Percentiles rank a stretch among this genome's conserved stretches.
Evolutionary conservation across 2,113 vertebrate species (phyloP).

Genomic region (Actenoides hombroni): DNA sequence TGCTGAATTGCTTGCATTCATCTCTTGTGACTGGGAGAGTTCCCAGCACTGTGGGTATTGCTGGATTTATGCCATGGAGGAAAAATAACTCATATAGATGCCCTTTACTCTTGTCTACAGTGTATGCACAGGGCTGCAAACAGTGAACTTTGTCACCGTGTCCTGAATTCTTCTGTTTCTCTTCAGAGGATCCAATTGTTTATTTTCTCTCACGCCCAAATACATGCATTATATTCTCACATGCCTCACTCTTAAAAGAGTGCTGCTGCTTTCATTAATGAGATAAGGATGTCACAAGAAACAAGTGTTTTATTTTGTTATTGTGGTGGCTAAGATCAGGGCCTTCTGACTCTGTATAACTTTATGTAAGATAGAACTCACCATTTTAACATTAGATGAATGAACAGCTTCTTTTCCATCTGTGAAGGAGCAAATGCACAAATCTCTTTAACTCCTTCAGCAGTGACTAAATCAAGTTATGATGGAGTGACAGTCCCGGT

Average conservation of each 20-base stretch:
- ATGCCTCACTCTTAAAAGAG: neutral
- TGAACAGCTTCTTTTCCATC: neutral
- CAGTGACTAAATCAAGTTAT: neutral
- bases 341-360: neutral
- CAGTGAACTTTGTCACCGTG: neutral
- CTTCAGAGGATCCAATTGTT: neutral
- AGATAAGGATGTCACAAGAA: neutral
- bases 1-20: neutral
- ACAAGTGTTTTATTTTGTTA: neutral
- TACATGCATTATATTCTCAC: fast-evolving
- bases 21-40: neutral
- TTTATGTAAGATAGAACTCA: neutral
- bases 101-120: neutral
- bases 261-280: neutral
- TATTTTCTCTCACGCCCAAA: neutral
- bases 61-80: neutral
- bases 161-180: neutral
- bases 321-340: neutral
- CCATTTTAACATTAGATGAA: neutral
- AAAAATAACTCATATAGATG: neutral
- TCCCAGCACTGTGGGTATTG: neutral
- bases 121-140: neutral
- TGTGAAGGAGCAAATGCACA: neutral
- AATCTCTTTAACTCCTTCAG: neutral
- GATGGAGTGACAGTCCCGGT: neutral